Evolutionary conservation across 2,113 vertebrate species (phyloP).

Genomic region (Ceratotherium simum): DNA sequence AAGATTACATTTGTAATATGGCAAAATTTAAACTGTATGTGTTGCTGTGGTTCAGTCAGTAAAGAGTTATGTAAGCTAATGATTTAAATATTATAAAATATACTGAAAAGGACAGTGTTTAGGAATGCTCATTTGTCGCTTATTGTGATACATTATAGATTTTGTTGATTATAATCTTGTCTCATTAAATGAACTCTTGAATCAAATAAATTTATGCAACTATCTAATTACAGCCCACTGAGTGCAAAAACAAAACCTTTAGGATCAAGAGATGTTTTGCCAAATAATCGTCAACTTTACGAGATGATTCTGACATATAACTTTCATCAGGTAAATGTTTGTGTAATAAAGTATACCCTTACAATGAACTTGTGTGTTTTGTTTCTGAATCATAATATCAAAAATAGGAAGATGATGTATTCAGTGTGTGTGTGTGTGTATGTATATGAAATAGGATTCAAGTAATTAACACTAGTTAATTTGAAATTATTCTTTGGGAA

Average conservation of each 20-base stretch:
- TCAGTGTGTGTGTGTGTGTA: neutral
- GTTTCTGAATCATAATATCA: neutral
- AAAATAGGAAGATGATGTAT: neutral
- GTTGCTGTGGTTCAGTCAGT: neutral
- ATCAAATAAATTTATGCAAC: neutral
- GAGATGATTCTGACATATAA: constrained; percentile 96
- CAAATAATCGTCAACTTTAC: constrained; percentile 97
- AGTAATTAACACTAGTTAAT: neutral
- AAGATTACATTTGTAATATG: neutral
- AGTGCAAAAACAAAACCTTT: constrained; percentile 96
- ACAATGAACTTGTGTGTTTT: neutral
- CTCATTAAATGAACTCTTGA: constrained; percentile 30
- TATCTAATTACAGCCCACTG: constrained; percentile 90
- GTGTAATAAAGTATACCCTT: neutral
- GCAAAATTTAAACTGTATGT: neutral
- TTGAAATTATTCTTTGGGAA: neutral
- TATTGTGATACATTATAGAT: neutral
- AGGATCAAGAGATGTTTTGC: constrained; percentile 94
- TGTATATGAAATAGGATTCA: neutral
- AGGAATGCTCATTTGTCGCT: neutral
- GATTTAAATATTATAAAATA: constrained; percentile 28
- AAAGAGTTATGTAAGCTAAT: neutral
- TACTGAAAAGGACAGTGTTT: neutral
- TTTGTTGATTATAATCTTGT: constrained; percentile 32
- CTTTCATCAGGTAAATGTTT: constrained; percentile 94